Evolutionary conservation across 1,140 invertebrate genomes (phyloP).

Genomic region (Lamellibrachia luymesi): DNA sequence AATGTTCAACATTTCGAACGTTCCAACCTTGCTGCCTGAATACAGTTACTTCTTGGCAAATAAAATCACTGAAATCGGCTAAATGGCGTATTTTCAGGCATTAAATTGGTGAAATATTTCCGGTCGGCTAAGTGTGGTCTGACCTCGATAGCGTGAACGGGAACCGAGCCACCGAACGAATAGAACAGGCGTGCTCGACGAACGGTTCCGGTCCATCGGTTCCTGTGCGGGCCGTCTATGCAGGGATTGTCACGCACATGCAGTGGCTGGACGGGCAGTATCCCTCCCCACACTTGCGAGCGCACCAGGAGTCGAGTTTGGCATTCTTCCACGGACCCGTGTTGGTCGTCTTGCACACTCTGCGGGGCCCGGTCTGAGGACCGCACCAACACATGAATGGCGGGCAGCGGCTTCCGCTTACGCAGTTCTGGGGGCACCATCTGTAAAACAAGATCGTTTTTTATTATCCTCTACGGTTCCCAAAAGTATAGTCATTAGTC

Average conservation of each 20-base stretch:
- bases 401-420: not conserved
- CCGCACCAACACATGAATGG: not conserved
- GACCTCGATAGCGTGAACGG: not conserved
- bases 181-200: not conserved
- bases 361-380: too few species aligned
- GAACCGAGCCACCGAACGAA: not conserved
- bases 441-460: not conserved
- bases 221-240: not conserved
- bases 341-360: not conserved
- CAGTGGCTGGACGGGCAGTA: not conserved
- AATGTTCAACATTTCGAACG: too few species aligned
- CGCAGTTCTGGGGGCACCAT: not conserved
- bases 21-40: too few species aligned
- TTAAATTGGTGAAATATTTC: too few species aligned
- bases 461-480: not conserved
- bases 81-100: too few species aligned
- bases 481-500: not conserved
- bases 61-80: too few species aligned
- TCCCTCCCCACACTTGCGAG: not conserved
- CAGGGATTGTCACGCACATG: not conserved
- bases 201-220: not conserved
- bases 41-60: too few species aligned
- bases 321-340: not conserved
- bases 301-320: not conserved
- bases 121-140: too few species aligned